Base-by-base conservation (phyloP, 1,140 invertebrate species). In the Triops cancriformis region DNA sequence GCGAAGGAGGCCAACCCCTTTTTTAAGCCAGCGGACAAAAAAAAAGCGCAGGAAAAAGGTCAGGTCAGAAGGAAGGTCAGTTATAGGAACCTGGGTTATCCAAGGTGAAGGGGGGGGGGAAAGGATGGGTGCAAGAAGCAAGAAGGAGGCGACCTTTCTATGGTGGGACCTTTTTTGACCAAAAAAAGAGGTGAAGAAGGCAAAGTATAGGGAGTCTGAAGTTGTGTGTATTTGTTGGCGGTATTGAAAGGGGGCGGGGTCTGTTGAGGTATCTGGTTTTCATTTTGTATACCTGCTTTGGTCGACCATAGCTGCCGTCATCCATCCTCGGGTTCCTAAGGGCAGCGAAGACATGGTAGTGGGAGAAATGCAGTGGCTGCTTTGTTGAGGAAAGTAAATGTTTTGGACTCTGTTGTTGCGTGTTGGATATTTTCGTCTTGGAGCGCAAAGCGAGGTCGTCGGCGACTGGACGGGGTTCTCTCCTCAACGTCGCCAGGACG, bases 281-380 rank as follows among this genome's bases (percentile, higher is more conserved):
- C 31, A 37, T 37, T 37, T 64, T 64, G 14, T 23, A n/a, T 78
- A 78, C 77, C 72, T 41, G 37, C 31, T 78, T 73, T 78, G 77
- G 26, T 78, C 77, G 26, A 78, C 77, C 77, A 78, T 78, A 18
- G 77, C 77, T 26, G 77, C 77, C 14, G 77, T 42, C 77, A 78
- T 78, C 77, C 77, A 78, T 3, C 77, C 77, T 78, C 77, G 31
- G 72, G 77, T 23, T 31, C 27, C 64, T n/a, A 78, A 37, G 37
- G 77, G 77, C 1, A 78, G 12, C 4, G 64, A 72, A 41, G 74
- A 74, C 72, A 74, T 78, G 77, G 72, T 31, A 11, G 76, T 37
- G 9, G 75, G 27, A 42, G 73, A 51, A 64, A 64, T 23, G 14
- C 2, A 6, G 51, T 64, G 31, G 31, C 31, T 4, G 31, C 31